Evolutionary conservation across 2,113 vertebrate species (phyloP), one percentile per base, ranked within the genome.

Genomic region (Hyaena hyaena): DNA sequence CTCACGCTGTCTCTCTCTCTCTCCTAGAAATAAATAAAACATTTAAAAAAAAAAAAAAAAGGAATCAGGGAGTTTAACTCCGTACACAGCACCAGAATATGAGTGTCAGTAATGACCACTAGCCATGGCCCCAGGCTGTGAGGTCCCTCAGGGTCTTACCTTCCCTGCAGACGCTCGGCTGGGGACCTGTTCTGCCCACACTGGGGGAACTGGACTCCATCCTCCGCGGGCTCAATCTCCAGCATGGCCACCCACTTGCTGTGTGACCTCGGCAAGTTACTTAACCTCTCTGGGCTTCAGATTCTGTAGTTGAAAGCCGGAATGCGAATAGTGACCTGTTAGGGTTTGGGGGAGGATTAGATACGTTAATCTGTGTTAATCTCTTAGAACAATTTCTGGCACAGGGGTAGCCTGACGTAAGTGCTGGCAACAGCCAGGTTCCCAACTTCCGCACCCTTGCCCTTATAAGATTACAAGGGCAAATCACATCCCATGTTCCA

Each of bases 261-360:
- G 79, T 71, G 50, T 95, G 83, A 68, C 43, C 76, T 53, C 24
- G n/a, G 50, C 10, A 17, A 53, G 28, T 61, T 53, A 7, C 33
- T 88, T 85, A 48, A 53, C 33, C 33, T 88, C 69, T 43, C 61
- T 88, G 92, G 61, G 35, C 21, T 28, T 86, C 68, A 43, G 86
- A 53, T 14, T 69, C 71, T 66, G 89, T 26, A 6, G 1, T 3
- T 68, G 23, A 69, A 53, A 45, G 33, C 2, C 19, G 15, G 43
- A 45, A 73, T 53, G 21, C 15, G 24, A 61, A 39, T 1, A 16
- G 50, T 5, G n/a, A n/a, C 39, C 11, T 43, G 5, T 68, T 4
- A 26, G 43, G 26, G 23, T 66, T 35, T 71, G 21, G 19, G 28
- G 84, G 33, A 53, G 45, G 26, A 74, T 14, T 55, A 9, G 81